Percentiles rank a stretch among this genome's conserved stretches.
Evolutionary conservation across 2,888 invertebrate species (phyloP).

Genomic region (Syrista parreyssii): DNA sequence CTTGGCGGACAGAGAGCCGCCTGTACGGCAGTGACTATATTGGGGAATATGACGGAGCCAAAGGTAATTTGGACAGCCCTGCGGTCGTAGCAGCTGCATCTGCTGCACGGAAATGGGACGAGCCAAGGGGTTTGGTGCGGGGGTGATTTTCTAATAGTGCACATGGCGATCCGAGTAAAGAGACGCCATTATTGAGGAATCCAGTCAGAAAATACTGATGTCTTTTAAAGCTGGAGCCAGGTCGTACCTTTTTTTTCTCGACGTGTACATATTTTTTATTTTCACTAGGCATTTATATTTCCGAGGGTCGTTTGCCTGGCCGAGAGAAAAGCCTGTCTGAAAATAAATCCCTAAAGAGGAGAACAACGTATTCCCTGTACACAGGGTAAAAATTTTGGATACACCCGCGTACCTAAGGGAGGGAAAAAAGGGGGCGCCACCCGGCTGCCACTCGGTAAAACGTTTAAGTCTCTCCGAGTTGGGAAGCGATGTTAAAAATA

Average conservation of each 20-base stretch:
- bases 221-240: background rate
- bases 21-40: background rate
- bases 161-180: background rate
- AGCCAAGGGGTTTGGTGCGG: background rate
- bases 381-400: background rate
- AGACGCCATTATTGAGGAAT: background rate
- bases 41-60: background rate
- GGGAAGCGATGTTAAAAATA: background rate
- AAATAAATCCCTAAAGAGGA: background rate
- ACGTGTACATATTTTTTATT: background rate
- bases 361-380: background rate
- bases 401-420: background rate
- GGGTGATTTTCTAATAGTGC: constrained; percentile 1
- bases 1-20: background rate
- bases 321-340: background rate
- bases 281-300: background rate
- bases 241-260: background rate
- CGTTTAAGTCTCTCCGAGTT: background rate
- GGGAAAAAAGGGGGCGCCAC: background rate
- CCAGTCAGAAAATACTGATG: background rate
- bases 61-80: constrained; percentile 3
- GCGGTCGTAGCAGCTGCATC: constrained; percentile 5
- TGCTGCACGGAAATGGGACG: background rate
- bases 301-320: background rate
- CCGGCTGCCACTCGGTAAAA: background rate